Conservation (phyloP, 2,888 invertebrate genomes). For the Clusia tigrina region DNA sequence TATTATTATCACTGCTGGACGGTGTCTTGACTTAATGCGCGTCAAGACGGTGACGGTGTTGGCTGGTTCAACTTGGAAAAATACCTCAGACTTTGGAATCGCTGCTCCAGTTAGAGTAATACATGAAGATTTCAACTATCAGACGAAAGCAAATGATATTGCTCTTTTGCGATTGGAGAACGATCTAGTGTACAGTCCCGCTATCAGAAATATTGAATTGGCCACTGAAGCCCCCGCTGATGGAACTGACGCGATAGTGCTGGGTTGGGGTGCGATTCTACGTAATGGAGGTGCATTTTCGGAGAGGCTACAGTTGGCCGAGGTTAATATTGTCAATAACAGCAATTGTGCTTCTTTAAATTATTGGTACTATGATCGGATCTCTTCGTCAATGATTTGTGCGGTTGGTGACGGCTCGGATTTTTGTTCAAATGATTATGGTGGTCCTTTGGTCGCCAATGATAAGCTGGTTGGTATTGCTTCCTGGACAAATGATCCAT, state of each 20-base stretch:
- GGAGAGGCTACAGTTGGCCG: slow-evolving; percentile 46
- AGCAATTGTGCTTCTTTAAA: slow-evolving; percentile 40
- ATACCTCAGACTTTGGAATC: too few relatives aligned
- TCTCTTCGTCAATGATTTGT: slow-evolving; percentile 54
- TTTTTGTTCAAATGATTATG: slow-evolving; percentile 60
- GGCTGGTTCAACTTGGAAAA: slow-evolving; percentile 47
- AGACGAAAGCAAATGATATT: slow-evolving; percentile 68
- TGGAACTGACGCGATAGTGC: slow-evolving; percentile 40
- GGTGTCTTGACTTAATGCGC: slow-evolving; percentile 43
- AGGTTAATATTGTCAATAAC: slow-evolving; percentile 46
- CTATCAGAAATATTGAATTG: slow-evolving; percentile 69
- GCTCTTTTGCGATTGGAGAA: slow-evolving; percentile 69
- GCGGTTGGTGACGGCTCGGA: slow-evolving; percentile 55
- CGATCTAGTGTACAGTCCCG: slow-evolving; percentile 52
- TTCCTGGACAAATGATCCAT: slow-evolving; percentile 57
- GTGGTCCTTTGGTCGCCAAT: slow-evolving; percentile 52
- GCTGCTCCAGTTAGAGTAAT: slow-evolving; percentile 66
- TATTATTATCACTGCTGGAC: slow-evolving; percentile 50
- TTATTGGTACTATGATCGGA: too few relatives aligned
- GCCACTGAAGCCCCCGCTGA: slow-evolving; percentile 61
- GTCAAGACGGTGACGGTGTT: slow-evolving; percentile 41
- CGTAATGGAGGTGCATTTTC: slow-evolving; percentile 37
- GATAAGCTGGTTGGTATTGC: slow-evolving; percentile 52
- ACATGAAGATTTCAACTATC: slow-evolving; percentile 68
- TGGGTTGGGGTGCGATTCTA: slow-evolving; percentile 53